Evolutionary conservation across 1,140 invertebrate genomes (phyloP), one percentile per base, ranked within the genome.

Genomic region (Idris sp.): DNA sequence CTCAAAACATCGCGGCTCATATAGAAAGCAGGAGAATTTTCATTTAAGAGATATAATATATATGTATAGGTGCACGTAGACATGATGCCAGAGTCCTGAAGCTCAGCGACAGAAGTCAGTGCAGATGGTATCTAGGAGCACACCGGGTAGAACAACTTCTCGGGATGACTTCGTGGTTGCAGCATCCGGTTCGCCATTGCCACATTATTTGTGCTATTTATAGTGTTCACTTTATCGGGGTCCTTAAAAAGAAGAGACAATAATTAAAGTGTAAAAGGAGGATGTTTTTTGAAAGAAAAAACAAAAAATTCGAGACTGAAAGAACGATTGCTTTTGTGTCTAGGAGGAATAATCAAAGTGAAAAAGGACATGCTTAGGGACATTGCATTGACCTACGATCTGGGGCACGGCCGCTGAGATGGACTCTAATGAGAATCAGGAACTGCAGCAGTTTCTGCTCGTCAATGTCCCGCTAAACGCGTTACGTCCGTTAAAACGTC

Each of bases 161-260:
- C 75, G 67, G 75, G 62, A 74, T 77, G 62, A 58, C 67, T 76
- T 76, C 74, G 77, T 77, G 77, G 74, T 31, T 58, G 71, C 10
- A 69, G 77, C 69, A 83, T 83, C 82, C 82, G 82, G 82, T 78
- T 83, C 75, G 68, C 74, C 76, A 76, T 81, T 78, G 77, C 72
- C 75, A 65, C 77, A 81, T 82, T 83, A 82, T 81, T 83, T 82
- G 80, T 79, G 56, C 72, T 72, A 78, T 81, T n/a, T n/a, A n/a
- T n/a, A n/a, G n/a, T n/a, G n/a, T n/a, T n/a, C n/a, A n/a, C n/a
- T n/a, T n/a, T n/a, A n/a, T n/a, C n/a, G n/a, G n/a, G n/a, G 79
- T 78, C 68, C 72, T 35, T 31, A 44, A 22, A 16, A 28, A 13
- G 14, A 5, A 58, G 51, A 11, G 22, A 41, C 58, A 11, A 46